Evolutionary conservation across 2,113 vertebrate species (phyloP), one percentile per base, ranked within the genome.

Genomic region (Mobula birostris): DNA sequence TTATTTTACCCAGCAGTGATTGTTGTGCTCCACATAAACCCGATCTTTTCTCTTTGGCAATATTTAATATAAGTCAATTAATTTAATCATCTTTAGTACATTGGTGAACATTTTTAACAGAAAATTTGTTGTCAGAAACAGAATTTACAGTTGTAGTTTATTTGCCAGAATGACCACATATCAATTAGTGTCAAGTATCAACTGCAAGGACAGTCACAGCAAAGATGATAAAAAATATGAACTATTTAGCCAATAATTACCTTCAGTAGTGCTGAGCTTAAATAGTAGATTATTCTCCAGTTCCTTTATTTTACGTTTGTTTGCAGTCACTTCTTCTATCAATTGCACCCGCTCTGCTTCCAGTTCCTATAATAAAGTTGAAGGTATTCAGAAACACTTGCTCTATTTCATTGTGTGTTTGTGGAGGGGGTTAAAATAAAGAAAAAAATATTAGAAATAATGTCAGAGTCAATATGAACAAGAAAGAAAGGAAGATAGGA

Each of bases 301-400:
- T 95, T 97, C 97, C 95, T 97, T 96, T 97, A 97, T 97, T 95
- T 97, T 97, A 63, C 96, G 95, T 83, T 97, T 97, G 95, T 97
- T 97, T 91, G 96, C 95, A 94, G 97, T 96, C 78, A 97, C 96
- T 72, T 97, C 96, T 95, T 97, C 96, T 94, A 97, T 95, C 68
- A 97, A 97, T 94, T 97, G 96, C 95, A 97, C 95, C 93, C 96
- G 95, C 94, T 97, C 97, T 72, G 96, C 96, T 80, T 97, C 97
- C 79, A 97, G 94, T 87, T 97, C 97, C 97, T 97, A 79, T 94
- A 94, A n/a, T 76, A 7, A 83, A 40, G 17, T 29, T 29, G 12
- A 11, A 88, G 27, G 29, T 88, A n/a, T 27, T 88, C 61, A 63
- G 58, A 85, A 88, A 63, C 14, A 88, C 5, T n/a, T 88, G 58